phyloP scores from a whole-genome alignment of 2,797 vertebrate species.

The Coregonus suidteri region DNA sequence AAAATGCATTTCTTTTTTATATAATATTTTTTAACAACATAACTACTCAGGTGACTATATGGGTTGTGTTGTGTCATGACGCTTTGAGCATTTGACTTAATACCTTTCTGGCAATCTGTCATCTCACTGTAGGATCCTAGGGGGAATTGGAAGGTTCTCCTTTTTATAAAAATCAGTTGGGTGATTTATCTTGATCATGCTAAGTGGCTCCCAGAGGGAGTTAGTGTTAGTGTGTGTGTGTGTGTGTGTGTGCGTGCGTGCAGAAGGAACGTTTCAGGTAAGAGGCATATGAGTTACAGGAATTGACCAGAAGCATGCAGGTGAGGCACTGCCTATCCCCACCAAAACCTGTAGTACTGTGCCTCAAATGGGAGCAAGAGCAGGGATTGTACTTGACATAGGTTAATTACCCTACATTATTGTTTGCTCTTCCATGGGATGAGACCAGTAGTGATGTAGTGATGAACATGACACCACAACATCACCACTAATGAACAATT shows the following conservation, averaged over 20 bases:
- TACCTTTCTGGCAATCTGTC: conserved; percentile 16
- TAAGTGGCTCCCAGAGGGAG: conserved; percentile 28
- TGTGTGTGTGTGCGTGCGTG: background rate
- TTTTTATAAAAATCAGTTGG: conserved; percentile 48
- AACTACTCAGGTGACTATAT: background rate
- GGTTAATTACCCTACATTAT: background rate
- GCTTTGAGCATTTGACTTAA: background rate
- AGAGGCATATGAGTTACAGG: background rate
- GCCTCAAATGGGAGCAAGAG: background rate
- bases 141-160: conserved; percentile 20
- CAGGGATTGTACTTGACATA: background rate
- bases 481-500: conserved; percentile 14
- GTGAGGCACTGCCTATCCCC: background rate
- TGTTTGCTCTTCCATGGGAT: background rate
- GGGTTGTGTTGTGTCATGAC: background rate
- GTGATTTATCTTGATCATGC: conserved; percentile 48
- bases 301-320: background rate
- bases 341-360: background rate
- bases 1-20: background rate
- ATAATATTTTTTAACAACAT: too few relatives aligned
- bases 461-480: background rate
- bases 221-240: background rate
- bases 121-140: conserved; percentile 20
- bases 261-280: background rate
- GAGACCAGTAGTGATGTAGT: background rate